A percentile compares a stretch with the other conserved stretches of the same genome.
phyloP scores from a whole-genome alignment of 2,888 invertebrate species.

The Minunthozetes semirufus region DNA sequence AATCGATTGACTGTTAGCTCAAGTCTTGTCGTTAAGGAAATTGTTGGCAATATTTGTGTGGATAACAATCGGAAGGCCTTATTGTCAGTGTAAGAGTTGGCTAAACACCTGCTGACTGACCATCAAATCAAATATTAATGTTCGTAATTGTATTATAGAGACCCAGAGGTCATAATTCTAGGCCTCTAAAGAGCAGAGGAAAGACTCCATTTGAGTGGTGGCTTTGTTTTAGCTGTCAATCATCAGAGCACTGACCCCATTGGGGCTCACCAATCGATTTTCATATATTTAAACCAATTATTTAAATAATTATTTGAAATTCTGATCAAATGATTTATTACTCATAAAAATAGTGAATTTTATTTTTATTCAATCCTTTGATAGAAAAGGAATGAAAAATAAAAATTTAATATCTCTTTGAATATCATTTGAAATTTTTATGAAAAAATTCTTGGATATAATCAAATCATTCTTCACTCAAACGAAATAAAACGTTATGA shows the following conservation, averaged over 20 bases:
- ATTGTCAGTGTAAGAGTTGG: neutral
- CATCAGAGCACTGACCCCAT: neutral
- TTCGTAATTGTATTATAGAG: neutral
- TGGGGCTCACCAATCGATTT: neutral
- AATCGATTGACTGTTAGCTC: too few species aligned
- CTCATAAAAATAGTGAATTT: neutral
- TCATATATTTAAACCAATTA: neutral
- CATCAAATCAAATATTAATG: neutral
- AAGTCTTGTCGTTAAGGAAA: too few species aligned
- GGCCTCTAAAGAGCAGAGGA: too few species aligned
- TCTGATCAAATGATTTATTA: neutral
- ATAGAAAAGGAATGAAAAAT: neutral
- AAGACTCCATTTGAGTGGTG: neutral
- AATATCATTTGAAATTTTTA: neutral
- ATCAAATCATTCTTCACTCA: neutral
- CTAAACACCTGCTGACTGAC: constrained; percentile 3
- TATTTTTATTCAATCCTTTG: neutral
- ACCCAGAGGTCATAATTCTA: neutral
- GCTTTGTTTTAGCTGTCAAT: neutral
- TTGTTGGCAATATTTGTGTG: neutral
- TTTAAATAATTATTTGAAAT: too few species aligned
- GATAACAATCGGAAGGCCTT: neutral
- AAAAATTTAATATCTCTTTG: too few species aligned
- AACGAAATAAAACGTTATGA: neutral
- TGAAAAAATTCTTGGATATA: neutral